A percentile compares a stretch with the other conserved stretches of the same genome.
phyloP scores from a whole-genome alignment of 2,888 invertebrate species.

The Agrotis exclamationis region DNA sequence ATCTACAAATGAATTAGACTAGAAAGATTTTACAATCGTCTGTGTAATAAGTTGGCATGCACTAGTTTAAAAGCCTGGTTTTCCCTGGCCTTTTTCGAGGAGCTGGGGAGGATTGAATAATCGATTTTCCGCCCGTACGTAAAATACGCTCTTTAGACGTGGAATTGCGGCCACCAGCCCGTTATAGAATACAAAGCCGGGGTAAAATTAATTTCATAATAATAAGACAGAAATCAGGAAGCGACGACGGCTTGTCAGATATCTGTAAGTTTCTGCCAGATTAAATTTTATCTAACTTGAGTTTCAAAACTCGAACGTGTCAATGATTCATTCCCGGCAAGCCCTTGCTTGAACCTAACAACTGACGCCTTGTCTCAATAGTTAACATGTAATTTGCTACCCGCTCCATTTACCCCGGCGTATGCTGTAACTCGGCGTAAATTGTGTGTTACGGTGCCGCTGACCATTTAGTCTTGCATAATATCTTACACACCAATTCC shows the following conservation, averaged over 20 bases:
- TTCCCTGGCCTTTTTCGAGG: too few relatives aligned
- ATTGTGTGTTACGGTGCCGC: slow-evolving; percentile 77
- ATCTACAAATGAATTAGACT: slow-evolving; percentile 75
- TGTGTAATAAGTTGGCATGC: slow-evolving; percentile 23
- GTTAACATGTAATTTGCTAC: slow-evolving; percentile 71
- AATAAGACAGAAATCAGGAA: slow-evolving; percentile 19
- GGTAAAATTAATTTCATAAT: slow-evolving; percentile 1
- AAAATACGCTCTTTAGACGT: too few relatives aligned
- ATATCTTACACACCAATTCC: slow-evolving; percentile 60
- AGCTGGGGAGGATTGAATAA: too few relatives aligned
- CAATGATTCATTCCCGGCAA: slow-evolving; percentile 19
- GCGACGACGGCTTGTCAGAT: neutral
- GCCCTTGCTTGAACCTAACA: slow-evolving; percentile 21
- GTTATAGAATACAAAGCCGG: neutral
- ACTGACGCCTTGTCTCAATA: slow-evolving; percentile 49
- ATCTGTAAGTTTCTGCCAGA: slow-evolving; percentile 1
- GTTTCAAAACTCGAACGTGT: slow-evolving; percentile 16
- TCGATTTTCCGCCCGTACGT: too few relatives aligned
- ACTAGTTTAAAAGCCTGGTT: neutral
- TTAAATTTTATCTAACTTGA: slow-evolving; percentile 3
- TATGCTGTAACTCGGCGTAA: slow-evolving; percentile 76
- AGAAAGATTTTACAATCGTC: slow-evolving; percentile 76
- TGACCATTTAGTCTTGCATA: slow-evolving; percentile 74
- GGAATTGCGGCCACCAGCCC: too few relatives aligned
- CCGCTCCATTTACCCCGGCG: slow-evolving; percentile 75